A percentile compares a stretch with the other conserved stretches of the same genome.
These are phyloP conservation scores for Helicorthomorpha holstii DNA, from an alignment of 1,140 invertebrate genomes.

Conservation along the genomic window DNA sequence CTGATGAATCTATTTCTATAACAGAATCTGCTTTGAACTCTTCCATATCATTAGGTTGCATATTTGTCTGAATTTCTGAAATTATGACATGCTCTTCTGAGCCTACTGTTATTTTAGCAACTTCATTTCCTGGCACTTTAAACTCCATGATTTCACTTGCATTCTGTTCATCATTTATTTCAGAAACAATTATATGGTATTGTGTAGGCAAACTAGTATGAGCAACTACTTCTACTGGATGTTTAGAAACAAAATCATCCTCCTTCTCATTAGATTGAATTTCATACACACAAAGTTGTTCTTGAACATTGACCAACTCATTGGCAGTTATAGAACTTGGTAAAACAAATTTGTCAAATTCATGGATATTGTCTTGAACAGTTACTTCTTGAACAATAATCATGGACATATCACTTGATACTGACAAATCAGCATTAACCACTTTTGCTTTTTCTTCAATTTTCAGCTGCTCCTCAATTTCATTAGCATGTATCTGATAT, in stretches of 20 bases:
- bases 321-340: too few relatives aligned
- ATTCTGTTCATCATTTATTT: neutral
- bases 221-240: neutral
- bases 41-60: conserved; percentile 1
- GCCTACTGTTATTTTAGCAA: neutral
- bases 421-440: too few relatives aligned
- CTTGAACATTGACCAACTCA: too few relatives aligned
- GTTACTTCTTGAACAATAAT: too few relatives aligned
- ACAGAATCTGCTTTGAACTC: neutral
- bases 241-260: neutral
- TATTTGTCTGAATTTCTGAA: neutral
- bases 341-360: too few relatives aligned
- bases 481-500: too few relatives aligned
- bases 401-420: too few relatives aligned
- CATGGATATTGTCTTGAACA: too few relatives aligned
- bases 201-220: neutral
- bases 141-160: neutral
- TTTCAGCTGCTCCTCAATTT: too few relatives aligned
- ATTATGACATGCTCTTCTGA: neutral
- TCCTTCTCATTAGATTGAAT: neutral
- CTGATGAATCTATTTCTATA: neutral
- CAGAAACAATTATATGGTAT: neutral
- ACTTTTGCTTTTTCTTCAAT: too few relatives aligned
- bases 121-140: conserved; percentile 18
- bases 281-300: neutral